Percentiles rank a stretch among this genome's conserved stretches.
phyloP scores from a whole-genome alignment of 2,113 vertebrate species.

The Psephotus haematonotus region DNA sequence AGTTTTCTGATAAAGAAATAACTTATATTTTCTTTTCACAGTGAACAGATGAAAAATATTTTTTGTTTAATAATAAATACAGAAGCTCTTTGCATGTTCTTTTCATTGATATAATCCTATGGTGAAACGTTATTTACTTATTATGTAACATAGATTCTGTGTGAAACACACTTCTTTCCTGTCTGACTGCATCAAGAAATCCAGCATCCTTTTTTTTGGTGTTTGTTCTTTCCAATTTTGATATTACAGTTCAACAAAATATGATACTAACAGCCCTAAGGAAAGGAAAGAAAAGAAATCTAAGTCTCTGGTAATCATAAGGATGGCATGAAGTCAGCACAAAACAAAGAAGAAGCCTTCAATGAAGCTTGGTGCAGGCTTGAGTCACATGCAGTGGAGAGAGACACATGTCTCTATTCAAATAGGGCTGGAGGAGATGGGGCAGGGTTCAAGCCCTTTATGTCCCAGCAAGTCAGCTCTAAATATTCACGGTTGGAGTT shows the following conservation, averaged over 20 bases:
- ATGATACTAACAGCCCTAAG: not conserved
- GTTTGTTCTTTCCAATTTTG: not conserved
- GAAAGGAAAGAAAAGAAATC: not conserved
- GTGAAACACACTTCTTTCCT: not conserved
- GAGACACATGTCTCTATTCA: rapidly evolving
- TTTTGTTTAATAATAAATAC: not conserved
- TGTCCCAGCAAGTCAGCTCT: not conserved
- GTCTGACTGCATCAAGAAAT: not conserved
- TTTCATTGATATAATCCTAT: not conserved
- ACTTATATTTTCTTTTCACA: not conserved
- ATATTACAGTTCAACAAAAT: not conserved
- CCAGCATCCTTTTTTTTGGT: not conserved
- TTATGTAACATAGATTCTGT: not conserved
- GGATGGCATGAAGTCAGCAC: not conserved
- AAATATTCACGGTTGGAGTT: not conserved
- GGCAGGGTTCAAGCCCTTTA: not conserved
- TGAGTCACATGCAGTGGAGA: not conserved
- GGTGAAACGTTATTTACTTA: not conserved
- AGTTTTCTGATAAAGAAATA: not conserved
- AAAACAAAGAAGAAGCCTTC: not conserved
- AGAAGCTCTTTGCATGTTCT: not conserved
- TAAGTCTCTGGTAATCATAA: not conserved
- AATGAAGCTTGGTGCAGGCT: not conserved
- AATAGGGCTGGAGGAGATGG: not conserved
- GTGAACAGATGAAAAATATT: not conserved